A percentile compares a stretch with the other conserved stretches of the same genome.
Evolutionary conservation across 2,113 vertebrate genomes (phyloP).

Genomic region (Piliocolobus tephrosceles): DNA sequence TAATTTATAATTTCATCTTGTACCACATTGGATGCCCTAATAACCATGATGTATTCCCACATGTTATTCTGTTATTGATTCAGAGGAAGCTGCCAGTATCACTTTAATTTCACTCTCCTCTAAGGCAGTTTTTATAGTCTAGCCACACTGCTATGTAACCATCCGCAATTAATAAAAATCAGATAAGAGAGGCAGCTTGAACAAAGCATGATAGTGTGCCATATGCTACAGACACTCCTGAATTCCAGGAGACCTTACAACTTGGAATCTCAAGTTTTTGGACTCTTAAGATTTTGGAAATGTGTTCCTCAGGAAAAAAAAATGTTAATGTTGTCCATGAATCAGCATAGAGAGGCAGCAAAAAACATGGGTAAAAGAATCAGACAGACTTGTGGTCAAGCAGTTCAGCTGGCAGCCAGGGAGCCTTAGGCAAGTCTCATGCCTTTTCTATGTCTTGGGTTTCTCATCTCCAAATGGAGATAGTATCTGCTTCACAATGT

Average conservation of each 20-base stretch:
- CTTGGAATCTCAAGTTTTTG: conserved; percentile 82
- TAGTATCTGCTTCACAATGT: background rate
- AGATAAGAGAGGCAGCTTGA: conserved; percentile 79
- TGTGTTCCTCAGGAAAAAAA: conserved; percentile 79
- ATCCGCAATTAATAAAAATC: conserved; percentile 84
- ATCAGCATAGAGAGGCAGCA: conserved; percentile 41
- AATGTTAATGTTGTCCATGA: conserved; percentile 64
- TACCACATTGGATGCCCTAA: accelerated
- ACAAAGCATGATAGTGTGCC: conserved; percentile 77
- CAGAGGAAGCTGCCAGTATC: conserved; percentile 48
- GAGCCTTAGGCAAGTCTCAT: background rate
- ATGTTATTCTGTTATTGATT: conserved; percentile 48
- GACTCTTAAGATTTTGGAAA: conserved; percentile 79
- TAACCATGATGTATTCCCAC: background rate
- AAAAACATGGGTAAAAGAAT: background rate
- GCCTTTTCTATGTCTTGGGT: background rate
- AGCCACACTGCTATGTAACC: conserved; percentile 73
- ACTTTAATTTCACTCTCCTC: conserved; percentile 56
- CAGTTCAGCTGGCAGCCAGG: background rate
- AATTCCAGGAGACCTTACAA: conserved; percentile 80
- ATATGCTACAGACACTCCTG: conserved; percentile 83
- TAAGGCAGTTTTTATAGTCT: conserved; percentile 72
- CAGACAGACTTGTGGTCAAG: background rate
- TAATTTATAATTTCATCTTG: background rate
- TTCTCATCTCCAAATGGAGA: background rate